Percentiles rank a stretch among this genome's conserved stretches.
phyloP scores from a whole-genome alignment of 1,140 invertebrate genomes.

The Rhagoletis zephyria region DNA sequence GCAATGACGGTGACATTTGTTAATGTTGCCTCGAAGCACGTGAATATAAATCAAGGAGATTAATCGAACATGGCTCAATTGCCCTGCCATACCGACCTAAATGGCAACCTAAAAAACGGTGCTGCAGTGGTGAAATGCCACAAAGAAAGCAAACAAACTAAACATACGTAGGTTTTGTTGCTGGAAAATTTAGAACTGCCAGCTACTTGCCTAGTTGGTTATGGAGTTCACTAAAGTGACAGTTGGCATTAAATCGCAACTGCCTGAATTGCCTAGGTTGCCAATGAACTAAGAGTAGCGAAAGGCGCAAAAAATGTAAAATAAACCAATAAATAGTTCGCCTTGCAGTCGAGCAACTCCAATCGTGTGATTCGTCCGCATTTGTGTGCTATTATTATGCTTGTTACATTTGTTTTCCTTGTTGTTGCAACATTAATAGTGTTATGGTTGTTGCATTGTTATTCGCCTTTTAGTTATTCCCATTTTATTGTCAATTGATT shows the following conservation, averaged over 20 bases:
- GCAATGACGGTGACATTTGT: conserved; percentile 67
- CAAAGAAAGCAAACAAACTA: conserved; percentile 19
- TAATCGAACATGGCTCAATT: conserved; percentile 73
- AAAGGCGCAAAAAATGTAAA: not conserved
- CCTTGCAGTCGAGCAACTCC: not conserved
- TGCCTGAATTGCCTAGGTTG: not conserved
- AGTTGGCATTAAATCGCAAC: conserved; percentile 47
- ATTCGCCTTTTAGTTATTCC: not conserved
- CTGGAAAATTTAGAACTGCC: not conserved
- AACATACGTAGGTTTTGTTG: not conserved
- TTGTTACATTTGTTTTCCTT: conserved; percentile 44
- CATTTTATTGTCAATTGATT: conserved; percentile 19
- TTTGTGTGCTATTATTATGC: conserved; percentile 37
- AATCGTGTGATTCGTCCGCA: not conserved
- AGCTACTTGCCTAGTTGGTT: not conserved
- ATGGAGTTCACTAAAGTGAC: conserved; percentile 35
- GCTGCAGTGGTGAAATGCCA: conserved; percentile 47
- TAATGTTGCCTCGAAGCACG: conserved; percentile 67
- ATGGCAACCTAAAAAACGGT: too few species aligned
- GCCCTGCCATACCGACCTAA: conserved; percentile 64
- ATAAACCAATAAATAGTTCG: not conserved
- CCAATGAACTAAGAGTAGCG: too few species aligned
- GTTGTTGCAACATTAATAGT: conserved; percentile 47
- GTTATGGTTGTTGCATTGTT: not conserved
- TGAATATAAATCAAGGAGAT: conserved; percentile 73